A percentile compares a stretch with the other conserved stretches of the same genome.
phyloP scores from a whole-genome alignment of 2,888 invertebrate species.

The Temnothorax unifasciatus region DNA sequence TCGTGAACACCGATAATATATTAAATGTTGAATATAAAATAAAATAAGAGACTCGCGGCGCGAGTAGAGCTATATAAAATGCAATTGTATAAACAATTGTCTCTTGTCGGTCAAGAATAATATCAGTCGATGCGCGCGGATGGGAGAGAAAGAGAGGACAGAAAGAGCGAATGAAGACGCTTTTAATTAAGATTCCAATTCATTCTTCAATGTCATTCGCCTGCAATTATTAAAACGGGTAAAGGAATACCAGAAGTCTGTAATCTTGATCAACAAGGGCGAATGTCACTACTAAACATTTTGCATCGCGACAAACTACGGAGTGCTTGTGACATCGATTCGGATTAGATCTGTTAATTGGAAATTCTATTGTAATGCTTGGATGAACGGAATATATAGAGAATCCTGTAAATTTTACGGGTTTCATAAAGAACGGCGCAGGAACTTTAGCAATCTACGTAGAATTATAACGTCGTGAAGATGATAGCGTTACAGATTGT shows the following conservation, averaged over 20 bases:
- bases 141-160: background rate
- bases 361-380: slow-evolving; percentile 6
- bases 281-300: slow-evolving; percentile 13
- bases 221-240: background rate
- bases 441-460: background rate
- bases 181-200: slow-evolving; percentile 33
- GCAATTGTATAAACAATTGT: background rate
- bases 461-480: slow-evolving; percentile 17
- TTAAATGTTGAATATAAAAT: slow-evolving; percentile 22
- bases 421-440: background rate
- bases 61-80: slow-evolving; percentile 20
- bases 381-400: background rate
- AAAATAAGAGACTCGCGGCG: slow-evolving; percentile 11
- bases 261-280: slow-evolving; percentile 5
- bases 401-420: background rate
- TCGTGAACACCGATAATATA: slow-evolving; percentile 10
- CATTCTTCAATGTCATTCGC: slow-evolving; percentile 9
- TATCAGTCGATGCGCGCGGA: background rate
- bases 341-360: slow-evolving; percentile 13
- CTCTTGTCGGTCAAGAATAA: slow-evolving; percentile 4
- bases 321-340: slow-evolving; percentile 19
- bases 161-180: background rate
- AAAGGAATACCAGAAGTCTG: background rate
- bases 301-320: background rate
- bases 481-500: background rate